Evolutionary conservation across 2,797 vertebrate species (phyloP).

Genomic region (Sus cebifrons): DNA sequence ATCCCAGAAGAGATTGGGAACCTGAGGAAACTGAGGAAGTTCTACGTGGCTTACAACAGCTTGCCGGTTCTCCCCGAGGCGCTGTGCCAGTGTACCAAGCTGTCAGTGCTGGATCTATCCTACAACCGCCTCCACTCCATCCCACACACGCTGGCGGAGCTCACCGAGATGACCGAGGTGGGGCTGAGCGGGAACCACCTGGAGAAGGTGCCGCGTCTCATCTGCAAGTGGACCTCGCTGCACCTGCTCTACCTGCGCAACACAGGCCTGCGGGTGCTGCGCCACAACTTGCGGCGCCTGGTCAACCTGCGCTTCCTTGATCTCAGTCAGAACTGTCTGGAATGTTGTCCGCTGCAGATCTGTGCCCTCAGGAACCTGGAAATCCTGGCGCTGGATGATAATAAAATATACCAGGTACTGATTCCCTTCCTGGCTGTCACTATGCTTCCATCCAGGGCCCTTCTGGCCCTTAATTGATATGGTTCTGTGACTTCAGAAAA

Average conservation of each 20-base stretch:
- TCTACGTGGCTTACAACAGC: slow-evolving; percentile 87
- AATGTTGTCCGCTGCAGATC: slow-evolving; percentile 74
- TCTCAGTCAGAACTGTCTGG: slow-evolving; percentile 86
- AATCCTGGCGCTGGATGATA: slow-evolving; percentile 87
- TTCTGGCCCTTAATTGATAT: background rate
- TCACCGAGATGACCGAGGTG: slow-evolving; percentile 71
- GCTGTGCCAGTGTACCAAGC: slow-evolving; percentile 76
- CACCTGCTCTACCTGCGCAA: slow-evolving; percentile 74
- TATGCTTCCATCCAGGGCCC: too few relatives aligned
- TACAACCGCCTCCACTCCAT: slow-evolving; percentile 79
- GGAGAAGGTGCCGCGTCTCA: slow-evolving; percentile 76
- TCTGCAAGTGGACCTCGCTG: slow-evolving; percentile 71
- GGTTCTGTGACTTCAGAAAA: background rate
- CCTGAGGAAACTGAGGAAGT: slow-evolving; percentile 82
- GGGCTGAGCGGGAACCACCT: slow-evolving; percentile 82
- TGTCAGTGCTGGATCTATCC: slow-evolving; percentile 84
- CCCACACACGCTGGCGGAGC: slow-evolving; percentile 51
- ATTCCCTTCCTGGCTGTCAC: background rate
- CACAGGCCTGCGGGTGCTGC: background rate
- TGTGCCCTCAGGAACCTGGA: slow-evolving; percentile 84
- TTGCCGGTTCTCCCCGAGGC: slow-evolving; percentile 84
- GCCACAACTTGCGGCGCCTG: slow-evolving; percentile 71
- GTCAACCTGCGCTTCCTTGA: slow-evolving; percentile 75
- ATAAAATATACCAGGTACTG: slow-evolving; percentile 87
- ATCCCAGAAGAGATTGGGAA: slow-evolving; percentile 84